Base-by-base conservation (phyloP, 2,888 invertebrate genomes). In the Cantharis rustica region DNA sequence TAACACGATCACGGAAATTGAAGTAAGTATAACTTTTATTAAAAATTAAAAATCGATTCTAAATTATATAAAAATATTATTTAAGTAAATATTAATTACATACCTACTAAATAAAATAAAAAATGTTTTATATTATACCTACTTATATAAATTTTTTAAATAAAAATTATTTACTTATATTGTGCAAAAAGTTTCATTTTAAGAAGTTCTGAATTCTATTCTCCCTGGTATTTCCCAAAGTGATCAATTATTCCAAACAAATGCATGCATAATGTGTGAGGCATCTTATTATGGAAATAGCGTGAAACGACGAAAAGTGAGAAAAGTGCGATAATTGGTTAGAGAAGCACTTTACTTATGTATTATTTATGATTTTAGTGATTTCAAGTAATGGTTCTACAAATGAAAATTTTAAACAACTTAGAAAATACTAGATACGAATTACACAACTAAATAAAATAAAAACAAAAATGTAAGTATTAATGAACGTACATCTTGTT, bases 1-100 rank as follows among this genome's bases (percentile, higher is more conserved):
- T 69, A 79, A 80, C 78, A 80, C 80, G 79, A 77, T 79, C 79
- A 72, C 77, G 73, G 76, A 78, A 75, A 75, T 73, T 72, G 73
- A 77, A 75, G 74, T 69, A 75, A 78, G 75, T 63, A 23, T 72
- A 66, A 68, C 75, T 69, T 72, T 72, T 72, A 74, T 69, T 64
- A 71, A 74, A 75, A 77, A 77, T 77, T 77, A 63, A 26, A 61
- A 74, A 72, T 77, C 72, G 74, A 69, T 47, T 23, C 27, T 72
- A 72, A 23, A 69, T 74, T 69, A 72, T 16, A 64, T 71, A 61
- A 61, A 63, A 68, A 73, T 68, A 68, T 75, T 63, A 23, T 15
- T 68, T 23, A 13, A n/a, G n/a, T 47, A 7, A 47, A 47, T 47
- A 47, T 47, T n/a, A 31, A 13, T 9, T 10, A 26, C 4, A 4